These are phyloP conservation scores for Psophia crepitans DNA, from an alignment of 2,113 vertebrate species.

Conservation along the genomic window DNA sequence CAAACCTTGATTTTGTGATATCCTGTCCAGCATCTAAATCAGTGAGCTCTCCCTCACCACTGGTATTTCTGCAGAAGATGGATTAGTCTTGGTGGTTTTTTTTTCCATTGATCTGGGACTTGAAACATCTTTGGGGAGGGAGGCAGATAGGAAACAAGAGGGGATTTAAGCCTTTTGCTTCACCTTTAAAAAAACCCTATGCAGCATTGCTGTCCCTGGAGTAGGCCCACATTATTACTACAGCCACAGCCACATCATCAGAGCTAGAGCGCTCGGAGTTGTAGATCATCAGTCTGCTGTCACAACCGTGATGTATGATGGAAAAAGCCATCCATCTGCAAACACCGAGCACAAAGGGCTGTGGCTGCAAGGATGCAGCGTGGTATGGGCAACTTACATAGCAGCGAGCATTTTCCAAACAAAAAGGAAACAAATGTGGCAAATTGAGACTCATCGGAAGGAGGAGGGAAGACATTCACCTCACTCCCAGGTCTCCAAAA, in stretches of 20 bases:
- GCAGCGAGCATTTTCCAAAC: background rate
- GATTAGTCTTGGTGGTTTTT: constrained; percentile 11
- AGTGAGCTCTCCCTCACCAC: background rate
- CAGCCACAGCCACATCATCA: constrained; percentile 61
- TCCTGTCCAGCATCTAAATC: background rate
- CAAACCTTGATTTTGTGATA: background rate
- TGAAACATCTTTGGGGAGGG: constrained; percentile 1
- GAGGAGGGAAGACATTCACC: background rate
- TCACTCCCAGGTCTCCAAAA: constrained; percentile 31
- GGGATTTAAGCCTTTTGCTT: constrained; percentile 34
- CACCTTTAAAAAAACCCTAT: constrained; percentile 19
- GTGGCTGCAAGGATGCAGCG: background rate
- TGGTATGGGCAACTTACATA: background rate
- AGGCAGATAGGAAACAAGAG: constrained; percentile 11
- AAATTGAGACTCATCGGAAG: background rate
- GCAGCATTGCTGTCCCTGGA: constrained; percentile 9
- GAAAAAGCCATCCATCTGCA: constrained; percentile 66
- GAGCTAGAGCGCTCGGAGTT: background rate
- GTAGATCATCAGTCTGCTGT: constrained; percentile 71
- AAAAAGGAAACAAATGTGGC: background rate
- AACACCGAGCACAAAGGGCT: background rate
- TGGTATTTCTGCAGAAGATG: background rate
- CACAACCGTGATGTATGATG: constrained; percentile 55
- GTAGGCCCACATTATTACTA: constrained; percentile 57
- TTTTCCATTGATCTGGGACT: background rate